phyloP scores from a whole-genome alignment of 2,797 vertebrate species.

The Sciurus vulgaris region DNA sequence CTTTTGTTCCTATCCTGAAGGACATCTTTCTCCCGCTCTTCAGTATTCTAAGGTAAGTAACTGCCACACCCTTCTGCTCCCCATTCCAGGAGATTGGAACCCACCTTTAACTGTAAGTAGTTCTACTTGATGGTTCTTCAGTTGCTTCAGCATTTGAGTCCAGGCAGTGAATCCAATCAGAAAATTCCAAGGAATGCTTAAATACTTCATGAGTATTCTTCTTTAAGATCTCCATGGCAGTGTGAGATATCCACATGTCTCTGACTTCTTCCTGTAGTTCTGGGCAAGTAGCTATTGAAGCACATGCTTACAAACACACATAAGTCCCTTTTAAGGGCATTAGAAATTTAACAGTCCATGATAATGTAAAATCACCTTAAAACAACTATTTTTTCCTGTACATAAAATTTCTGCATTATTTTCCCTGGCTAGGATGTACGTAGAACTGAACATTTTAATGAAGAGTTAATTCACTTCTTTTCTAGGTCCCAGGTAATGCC shows the following conservation, averaged over 20 bases:
- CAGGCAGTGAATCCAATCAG: background rate
- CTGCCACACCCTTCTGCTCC: rapidly evolving
- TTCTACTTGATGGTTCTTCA: background rate
- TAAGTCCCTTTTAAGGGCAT: background rate
- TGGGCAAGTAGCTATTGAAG: background rate
- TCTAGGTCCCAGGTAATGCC: background rate
- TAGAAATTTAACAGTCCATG: background rate
- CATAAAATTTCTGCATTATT: background rate
- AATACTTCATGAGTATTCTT: background rate
- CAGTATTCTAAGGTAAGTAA: background rate
- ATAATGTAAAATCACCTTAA: background rate
- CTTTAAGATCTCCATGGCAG: background rate
- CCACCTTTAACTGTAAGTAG: background rate
- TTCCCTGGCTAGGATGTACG: background rate
- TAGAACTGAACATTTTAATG: background rate
- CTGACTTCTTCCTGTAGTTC: background rate
- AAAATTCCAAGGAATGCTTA: background rate
- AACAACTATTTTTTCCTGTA: background rate
- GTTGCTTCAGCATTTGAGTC: background rate
- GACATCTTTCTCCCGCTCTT: background rate
- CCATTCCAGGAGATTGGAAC: background rate
- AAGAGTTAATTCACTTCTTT: background rate
- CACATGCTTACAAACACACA: background rate
- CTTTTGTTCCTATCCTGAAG: background rate
- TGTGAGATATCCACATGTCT: background rate